phyloP scores from a whole-genome alignment of 1,140 invertebrate genomes.

The Cylas formicarius region DNA sequence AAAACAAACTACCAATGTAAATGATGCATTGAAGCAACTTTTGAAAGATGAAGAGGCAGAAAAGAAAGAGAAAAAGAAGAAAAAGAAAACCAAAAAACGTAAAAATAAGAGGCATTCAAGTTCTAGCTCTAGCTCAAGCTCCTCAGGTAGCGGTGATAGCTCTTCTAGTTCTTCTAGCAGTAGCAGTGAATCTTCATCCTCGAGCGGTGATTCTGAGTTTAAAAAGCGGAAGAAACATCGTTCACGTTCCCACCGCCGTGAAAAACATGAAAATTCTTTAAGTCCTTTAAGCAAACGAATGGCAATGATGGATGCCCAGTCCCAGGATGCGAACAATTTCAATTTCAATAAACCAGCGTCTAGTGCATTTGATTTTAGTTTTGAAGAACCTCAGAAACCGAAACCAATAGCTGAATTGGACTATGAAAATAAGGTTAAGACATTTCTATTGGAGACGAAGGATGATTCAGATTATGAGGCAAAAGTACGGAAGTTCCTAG shows the following conservation, averaged over 20 bases:
- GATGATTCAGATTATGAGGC: conserved; percentile 77
- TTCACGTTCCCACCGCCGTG: conserved; percentile 43
- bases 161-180: conserved; percentile 48
- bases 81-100: conserved; percentile 61
- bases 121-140: conserved; percentile 50
- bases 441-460: conserved; percentile 69
- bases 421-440: conserved; percentile 65
- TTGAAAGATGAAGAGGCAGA: conserved; percentile 50
- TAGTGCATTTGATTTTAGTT: conserved; percentile 37
- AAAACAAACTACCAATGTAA: conserved; percentile 50
- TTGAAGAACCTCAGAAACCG: conserved; percentile 37
- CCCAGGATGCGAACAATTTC: conserved; percentile 41
- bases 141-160: conserved; percentile 51
- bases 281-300: conserved; percentile 74
- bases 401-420: conserved; percentile 47
- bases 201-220: conserved; percentile 54
- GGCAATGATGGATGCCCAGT: conserved; percentile 53
- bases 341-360: conserved; percentile 31
- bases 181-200: conserved; percentile 50
- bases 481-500: conserved; percentile 75
- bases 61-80: conserved; percentile 66
- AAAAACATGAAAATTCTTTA: conserved; percentile 60
- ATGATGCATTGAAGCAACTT: conserved; percentile 56
- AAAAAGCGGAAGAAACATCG: conserved; percentile 56
- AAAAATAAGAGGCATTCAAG: conserved; percentile 60